A percentile compares a stretch with the other conserved stretches of the same genome.
phyloP scores from a whole-genome alignment of 2,797 vertebrate species.

The Clangula hyemalis region DNA sequence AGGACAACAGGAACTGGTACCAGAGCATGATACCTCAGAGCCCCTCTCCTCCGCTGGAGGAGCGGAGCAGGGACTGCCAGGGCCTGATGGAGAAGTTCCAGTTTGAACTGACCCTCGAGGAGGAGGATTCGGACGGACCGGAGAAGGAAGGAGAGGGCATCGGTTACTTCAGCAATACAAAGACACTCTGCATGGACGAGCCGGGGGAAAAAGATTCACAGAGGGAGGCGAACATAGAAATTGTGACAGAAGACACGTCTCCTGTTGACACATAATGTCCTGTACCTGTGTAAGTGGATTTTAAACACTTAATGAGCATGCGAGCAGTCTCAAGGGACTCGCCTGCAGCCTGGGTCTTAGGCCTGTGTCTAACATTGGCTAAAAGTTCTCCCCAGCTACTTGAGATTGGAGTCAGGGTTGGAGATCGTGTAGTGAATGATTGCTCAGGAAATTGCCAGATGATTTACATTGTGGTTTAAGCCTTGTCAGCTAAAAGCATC shows the following conservation, averaged over 20 bases:
- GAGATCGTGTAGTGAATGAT: slow-evolving; percentile 76
- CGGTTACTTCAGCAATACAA: slow-evolving; percentile 78
- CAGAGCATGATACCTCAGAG: slow-evolving; percentile 99
- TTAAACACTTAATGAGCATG: slow-evolving; percentile 66
- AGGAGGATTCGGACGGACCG: slow-evolving; percentile 90
- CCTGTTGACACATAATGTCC: slow-evolving; percentile 90
- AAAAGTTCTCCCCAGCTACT: slow-evolving; percentile 85
- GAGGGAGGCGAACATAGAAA: slow-evolving; percentile 86
- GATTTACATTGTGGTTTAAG: slow-evolving; percentile 78
- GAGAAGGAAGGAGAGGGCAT: slow-evolving; percentile 78
- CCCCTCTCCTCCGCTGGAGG: slow-evolving; percentile 93
- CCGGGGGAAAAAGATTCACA: slow-evolving; percentile 66
- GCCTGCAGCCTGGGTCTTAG: slow-evolving; percentile 84
- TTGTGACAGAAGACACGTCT: slow-evolving; percentile 90
- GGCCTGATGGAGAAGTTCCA: slow-evolving; percentile 90
- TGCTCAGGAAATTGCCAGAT: slow-evolving; percentile 91
- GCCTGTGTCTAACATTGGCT: slow-evolving; percentile 79
- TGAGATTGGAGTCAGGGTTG: slow-evolving; percentile 88
- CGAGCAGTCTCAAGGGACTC: slow-evolving; percentile 77
- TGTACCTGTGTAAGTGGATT: slow-evolving; percentile 34
- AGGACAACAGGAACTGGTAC: slow-evolving; percentile 99
- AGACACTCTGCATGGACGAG: slow-evolving; percentile 76
- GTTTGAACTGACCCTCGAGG: slow-evolving; percentile 91
- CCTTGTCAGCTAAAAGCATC: slow-evolving; percentile 70
- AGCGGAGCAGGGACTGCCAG: slow-evolving; percentile 83